Evolutionary conservation across 2,888 invertebrate genomes (phyloP), one percentile per base, ranked within the genome.

Genomic region (Aleiodes alternator): DNA sequence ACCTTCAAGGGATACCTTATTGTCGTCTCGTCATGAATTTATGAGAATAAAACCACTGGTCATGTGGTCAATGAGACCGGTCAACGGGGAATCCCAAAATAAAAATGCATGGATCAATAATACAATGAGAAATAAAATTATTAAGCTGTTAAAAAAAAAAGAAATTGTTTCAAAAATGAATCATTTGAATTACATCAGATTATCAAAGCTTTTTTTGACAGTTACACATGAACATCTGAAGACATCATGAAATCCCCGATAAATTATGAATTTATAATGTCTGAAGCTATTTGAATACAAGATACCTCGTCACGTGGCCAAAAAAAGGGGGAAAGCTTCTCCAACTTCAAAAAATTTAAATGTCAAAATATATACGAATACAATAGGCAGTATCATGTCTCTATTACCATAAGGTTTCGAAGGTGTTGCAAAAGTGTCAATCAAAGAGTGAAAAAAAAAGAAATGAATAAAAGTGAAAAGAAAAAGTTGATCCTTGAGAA

Each of bases 21-120:
- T 87, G 88, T 89, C 71, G 78, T 55, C 81, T 79, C 80, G 87
- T 86, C 87, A 84, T 77, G 78, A 79, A 81, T 81, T 83, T 83
- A 85, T 83, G 81, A 77, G 82, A 77, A 80, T 69, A 76, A 77
- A 77, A 76, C 77, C 51, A 48, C 72, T 76, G 84, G 79, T 80
- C 83, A 83, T 81, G 80, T 76, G 73, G 71, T 77, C 81, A 82
- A 78, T 80, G 70, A 59, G 64, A 77, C 80, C 73, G 80, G 79
- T 80, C 81, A 77, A 77, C 51, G 48, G 66, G 11, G 29, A 61
- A 38, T 61, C 9, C 14, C 14, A 1, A 38, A 61, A 61, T 7
- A 61, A 61, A 38, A 29, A 12, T 4, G n/a, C n/a, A 7, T 11
- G n/a, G n/a, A 38, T 53, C 53, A 5, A 14, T 53, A 53, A 14